Evolutionary conservation across 2,888 invertebrate genomes (phyloP).

Genomic region (Azorinus chamasolen): DNA sequence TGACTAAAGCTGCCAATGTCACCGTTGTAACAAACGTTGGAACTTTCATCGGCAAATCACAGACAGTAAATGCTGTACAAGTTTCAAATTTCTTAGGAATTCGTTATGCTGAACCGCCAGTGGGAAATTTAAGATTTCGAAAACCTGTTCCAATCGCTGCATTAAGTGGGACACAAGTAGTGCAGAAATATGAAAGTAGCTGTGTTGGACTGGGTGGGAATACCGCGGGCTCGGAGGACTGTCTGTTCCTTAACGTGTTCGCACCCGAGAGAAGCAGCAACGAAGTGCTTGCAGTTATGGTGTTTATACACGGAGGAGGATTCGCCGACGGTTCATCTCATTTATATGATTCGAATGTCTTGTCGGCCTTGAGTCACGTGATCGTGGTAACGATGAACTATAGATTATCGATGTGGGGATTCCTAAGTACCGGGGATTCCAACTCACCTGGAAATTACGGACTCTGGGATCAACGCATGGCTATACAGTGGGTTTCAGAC

Average conservation of each 20-base stretch:
- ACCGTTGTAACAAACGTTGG: too few relatives aligned
- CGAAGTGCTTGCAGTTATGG: slow-evolving; percentile 48
- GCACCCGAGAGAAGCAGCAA: slow-evolving; percentile 26
- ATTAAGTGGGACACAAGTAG: slow-evolving; percentile 22
- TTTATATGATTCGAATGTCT: background rate
- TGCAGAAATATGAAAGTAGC: slow-evolving; percentile 6
- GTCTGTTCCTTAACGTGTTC: slow-evolving; percentile 47
- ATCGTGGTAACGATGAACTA: slow-evolving; percentile 53
- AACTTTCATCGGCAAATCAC: too few relatives aligned
- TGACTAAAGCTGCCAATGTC: too few relatives aligned
- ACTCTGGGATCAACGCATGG: slow-evolving; percentile 59
- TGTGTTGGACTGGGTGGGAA: slow-evolving; percentile 26
- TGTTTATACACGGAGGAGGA: slow-evolving; percentile 54
- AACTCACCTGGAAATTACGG: slow-evolving; percentile 50
- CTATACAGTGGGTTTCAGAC: slow-evolving; percentile 54
- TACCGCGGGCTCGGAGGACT: slow-evolving; percentile 36
- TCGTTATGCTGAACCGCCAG: slow-evolving; percentile 52
- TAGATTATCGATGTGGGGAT: slow-evolving; percentile 51
- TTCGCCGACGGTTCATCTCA: slow-evolving; percentile 33
- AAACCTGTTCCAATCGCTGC: slow-evolving; percentile 49
- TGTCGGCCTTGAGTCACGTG: slow-evolving; percentile 9
- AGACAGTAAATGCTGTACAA: too few relatives aligned
- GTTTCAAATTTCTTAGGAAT: slow-evolving; percentile 36
- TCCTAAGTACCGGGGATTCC: slow-evolving; percentile 37
- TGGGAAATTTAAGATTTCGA: slow-evolving; percentile 38